Conservation (phyloP, 1,140 invertebrate species). For the Matsumurasca onukii region DNA sequence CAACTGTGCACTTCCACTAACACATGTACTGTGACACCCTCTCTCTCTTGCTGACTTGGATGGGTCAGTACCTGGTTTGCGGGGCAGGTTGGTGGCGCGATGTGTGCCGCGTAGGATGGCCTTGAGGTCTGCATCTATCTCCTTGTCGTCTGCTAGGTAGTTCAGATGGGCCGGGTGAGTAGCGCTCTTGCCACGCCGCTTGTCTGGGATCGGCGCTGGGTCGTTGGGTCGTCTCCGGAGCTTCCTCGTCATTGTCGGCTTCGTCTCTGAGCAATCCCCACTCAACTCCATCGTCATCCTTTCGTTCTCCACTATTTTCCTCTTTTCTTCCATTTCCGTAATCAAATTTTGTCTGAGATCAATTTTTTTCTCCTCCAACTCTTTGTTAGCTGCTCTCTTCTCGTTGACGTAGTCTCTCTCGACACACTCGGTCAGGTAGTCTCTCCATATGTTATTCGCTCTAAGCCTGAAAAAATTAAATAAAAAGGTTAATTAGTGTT, state of each 20-base stretch:
- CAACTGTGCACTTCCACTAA: no score
- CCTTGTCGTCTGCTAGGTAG: constrained; percentile 84
- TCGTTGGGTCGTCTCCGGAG: constrained; percentile 89
- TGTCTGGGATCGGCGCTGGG: constrained; percentile 81
- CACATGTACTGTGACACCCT: no score
- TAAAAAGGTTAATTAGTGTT: no score
- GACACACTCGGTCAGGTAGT: constrained; percentile 81
- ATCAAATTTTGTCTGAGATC: constrained; percentile 89
- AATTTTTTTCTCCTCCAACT: constrained; percentile 94
- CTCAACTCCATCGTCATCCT: constrained; percentile 67
- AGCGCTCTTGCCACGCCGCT: constrained; percentile 74
- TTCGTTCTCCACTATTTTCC: constrained; percentile 86
- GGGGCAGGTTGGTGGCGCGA: constrained; percentile 47
- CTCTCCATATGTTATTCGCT: constrained; percentile 80
- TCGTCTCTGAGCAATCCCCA: constrained; percentile 59
- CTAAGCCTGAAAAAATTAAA: constrained; percentile 54
- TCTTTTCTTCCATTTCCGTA: constrained; percentile 90
- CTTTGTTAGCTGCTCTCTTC: constrained; percentile 82
- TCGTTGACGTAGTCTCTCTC: constrained; percentile 87
- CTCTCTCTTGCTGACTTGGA: no score
- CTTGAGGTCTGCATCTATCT: constrained; percentile 86
- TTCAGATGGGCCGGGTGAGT: constrained; percentile 70
- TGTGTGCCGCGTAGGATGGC: constrained; percentile 69
- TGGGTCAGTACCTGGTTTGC: constrained; percentile 57
- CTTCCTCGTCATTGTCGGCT: constrained; percentile 76